phyloP scores from a whole-genome alignment of 2,797 vertebrate species.

The Lycodopsis pacificus region DNA sequence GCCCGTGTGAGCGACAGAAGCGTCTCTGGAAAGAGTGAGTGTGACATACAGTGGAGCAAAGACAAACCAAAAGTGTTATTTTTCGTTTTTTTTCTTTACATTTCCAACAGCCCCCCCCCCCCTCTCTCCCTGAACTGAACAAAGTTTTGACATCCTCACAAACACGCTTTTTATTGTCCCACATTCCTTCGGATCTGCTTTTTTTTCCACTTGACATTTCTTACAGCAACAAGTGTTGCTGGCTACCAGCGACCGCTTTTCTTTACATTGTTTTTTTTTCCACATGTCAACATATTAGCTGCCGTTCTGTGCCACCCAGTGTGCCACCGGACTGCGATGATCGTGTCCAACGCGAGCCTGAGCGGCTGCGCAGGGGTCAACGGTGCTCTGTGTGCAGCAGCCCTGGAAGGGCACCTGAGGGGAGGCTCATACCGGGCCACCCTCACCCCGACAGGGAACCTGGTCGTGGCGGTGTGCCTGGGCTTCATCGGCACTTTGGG shows the following conservation, averaged over 20 bases:
- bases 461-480: conserved; percentile 84
- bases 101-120: conserved; percentile 24
- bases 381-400: conserved; percentile 76
- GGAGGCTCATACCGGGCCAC: conserved; percentile 64
- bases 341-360: conserved; percentile 82
- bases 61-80: conserved; percentile 57
- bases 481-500: conserved; percentile 85
- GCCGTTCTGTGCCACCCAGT: conserved; percentile 37
- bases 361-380: conserved; percentile 79
- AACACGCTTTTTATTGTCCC: conserved; percentile 28
- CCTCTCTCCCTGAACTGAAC: conserved; percentile 18
- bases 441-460: conserved; percentile 83
- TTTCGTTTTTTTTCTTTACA: neutral
- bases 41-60: conserved; percentile 80
- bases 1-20: conserved; percentile 48
- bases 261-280: neutral
- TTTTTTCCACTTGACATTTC: conserved; percentile 2
- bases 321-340: conserved; percentile 76
- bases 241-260: neutral
- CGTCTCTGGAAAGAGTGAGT: conserved; percentile 23
- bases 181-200: conserved; percentile 15
- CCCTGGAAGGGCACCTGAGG: conserved; percentile 70
- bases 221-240: conserved; percentile 52
- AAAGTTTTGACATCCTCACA: conserved; percentile 63
- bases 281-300: conserved; percentile 51